Percentiles rank a stretch among this genome's conserved stretches.
These are phyloP conservation scores for Cancer borealis DNA, from an alignment of 2,888 invertebrate species.

Conservation along the genomic window DNA sequence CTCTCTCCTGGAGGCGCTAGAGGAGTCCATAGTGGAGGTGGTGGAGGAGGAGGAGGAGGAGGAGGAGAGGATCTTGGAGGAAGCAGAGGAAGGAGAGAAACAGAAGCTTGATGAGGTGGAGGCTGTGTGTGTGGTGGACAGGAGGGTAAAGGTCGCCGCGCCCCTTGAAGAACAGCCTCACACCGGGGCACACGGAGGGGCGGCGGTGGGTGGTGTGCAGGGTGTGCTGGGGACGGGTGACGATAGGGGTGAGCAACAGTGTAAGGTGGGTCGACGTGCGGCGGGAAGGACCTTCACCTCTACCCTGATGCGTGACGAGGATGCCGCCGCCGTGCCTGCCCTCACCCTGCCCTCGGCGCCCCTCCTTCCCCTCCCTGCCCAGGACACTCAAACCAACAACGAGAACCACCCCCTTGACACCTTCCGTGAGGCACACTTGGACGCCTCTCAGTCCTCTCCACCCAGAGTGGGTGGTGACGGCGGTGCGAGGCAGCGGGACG, in stretches of 20 bases:
- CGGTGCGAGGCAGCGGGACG: not conserved
- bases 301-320: not conserved
- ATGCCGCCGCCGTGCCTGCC: not conserved
- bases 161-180: not conserved
- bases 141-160: not conserved
- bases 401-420: not conserved
- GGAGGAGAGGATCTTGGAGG: not conserved
- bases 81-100: not conserved
- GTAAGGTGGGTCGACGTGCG: not conserved
- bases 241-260: not conserved
- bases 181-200: not conserved
- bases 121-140: not conserved
- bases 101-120: not conserved
- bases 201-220: not conserved
- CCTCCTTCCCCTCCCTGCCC: not conserved
- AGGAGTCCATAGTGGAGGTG: constrained; percentile 27
- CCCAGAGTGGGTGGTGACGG: not conserved
- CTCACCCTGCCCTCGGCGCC: not conserved
- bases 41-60: constrained; percentile 32
- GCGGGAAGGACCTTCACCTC: not conserved
- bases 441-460: not conserved
- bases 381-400: not conserved
- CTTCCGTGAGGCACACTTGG: not conserved
- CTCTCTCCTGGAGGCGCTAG: constrained; percentile 15
- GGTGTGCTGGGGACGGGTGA: not conserved